Evolutionary conservation across 2,797 vertebrate genomes (phyloP).

Genomic region (Rhincodon typus): DNA sequence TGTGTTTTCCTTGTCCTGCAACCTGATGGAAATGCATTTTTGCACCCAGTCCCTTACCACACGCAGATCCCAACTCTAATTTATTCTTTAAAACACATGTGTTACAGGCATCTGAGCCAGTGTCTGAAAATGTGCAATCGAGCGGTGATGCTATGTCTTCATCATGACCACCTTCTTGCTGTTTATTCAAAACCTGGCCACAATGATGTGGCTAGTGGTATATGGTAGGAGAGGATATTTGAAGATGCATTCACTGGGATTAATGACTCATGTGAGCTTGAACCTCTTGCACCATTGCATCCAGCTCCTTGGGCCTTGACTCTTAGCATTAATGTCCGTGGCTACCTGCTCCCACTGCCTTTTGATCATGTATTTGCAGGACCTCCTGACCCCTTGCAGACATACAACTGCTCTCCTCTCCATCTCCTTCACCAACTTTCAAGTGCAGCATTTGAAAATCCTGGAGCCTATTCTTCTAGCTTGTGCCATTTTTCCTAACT

Average conservation of each 20-base stretch:
- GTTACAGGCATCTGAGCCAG: neutral
- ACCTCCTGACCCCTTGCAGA: neutral
- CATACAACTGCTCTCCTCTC: neutral
- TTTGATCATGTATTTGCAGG: neutral
- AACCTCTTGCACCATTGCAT: neutral
- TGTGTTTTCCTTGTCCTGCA: neutral
- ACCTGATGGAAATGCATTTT: neutral
- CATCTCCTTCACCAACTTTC: neutral
- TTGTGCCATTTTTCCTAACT: too few relatives aligned
- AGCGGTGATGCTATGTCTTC: neutral
- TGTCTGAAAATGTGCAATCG: neutral
- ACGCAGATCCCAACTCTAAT: neutral
- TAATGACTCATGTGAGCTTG: neutral
- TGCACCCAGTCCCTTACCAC: neutral
- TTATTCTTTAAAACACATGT: neutral
- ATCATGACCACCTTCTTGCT: neutral
- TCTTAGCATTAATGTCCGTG: neutral
- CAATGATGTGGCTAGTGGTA: neutral
- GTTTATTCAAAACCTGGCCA: neutral
- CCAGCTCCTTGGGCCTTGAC: neutral
- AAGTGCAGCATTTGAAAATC: neutral
- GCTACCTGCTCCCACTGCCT: neutral
- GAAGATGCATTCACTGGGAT: neutral
- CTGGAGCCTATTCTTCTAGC: too few relatives aligned
- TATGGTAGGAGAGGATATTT: neutral